Evolutionary conservation across 2,113 vertebrate species (phyloP), one percentile per base, ranked within the genome.

Genomic region (Agapornis roseicollis): DNA sequence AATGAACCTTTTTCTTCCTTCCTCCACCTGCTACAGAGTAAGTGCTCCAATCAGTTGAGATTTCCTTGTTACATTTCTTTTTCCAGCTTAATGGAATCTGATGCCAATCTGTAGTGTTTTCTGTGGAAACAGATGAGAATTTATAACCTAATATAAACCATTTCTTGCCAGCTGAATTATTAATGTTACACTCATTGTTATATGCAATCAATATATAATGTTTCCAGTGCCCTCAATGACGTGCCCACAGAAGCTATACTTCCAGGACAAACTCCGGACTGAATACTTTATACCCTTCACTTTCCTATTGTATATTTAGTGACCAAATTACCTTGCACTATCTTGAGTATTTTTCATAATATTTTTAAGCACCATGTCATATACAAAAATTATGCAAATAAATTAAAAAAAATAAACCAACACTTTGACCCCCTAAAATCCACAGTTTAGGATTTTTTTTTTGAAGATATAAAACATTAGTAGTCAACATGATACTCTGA

Each of bases 71-170:
- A 55, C 9, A 6, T 70, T 91, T 76, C 52, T 50, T 60, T 88
- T 96, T 82, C 37, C 42, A 82, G 29, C 72, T 83, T 94, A 93
- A 96, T 96, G 82, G 88, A 87, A 93, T 74, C 72, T 71, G 55
- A 95, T 85, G 88, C 87, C 77, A 89, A 96, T 80, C 79, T 85
- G 60, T 10, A 87, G 85, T 6, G 31, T 82, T 89, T 86, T 82
- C 89, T 81, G 52, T 68, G 42, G 81, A 89, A 86, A 85, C 28
- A 52, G 25, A 66, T 2, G 13, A 94, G 33, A n/a, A 78, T 28
- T 86, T 86, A 93, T 44, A 88, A 93, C 50, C 24, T 55, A 64
- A 83, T 63, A 56, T 9, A 60, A 89, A 68, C 10, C 66, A 80
- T 70, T 93, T 88, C 47, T 91, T 77, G 53, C 37, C 44, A 82